Percentiles rank a stretch among this genome's conserved stretches.
Conservation (phyloP, 2,113 vertebrate species). For the Sinocyclocheilus maitianheensis region DNA sequence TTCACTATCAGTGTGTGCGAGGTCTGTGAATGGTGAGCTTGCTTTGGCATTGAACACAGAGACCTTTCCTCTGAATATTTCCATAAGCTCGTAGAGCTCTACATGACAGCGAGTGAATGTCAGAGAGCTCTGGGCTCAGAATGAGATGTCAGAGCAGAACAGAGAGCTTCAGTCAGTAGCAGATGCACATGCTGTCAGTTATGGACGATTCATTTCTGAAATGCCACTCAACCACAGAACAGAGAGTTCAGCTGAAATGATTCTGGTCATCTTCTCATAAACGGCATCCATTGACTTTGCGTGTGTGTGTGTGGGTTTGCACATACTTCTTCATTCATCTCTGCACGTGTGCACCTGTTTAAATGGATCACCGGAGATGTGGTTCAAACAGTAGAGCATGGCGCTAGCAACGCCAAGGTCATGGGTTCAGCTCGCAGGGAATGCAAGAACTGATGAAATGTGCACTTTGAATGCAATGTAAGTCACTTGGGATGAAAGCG, state of each 20-base stretch:
- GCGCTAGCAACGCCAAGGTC: too few relatives aligned
- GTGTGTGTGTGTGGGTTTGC: not conserved
- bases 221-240: not conserved
- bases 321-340: not conserved
- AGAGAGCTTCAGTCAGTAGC: not conserved
- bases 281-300: not conserved
- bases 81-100: not conserved
- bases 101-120: not conserved
- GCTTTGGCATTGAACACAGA: not conserved
- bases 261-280: not conserved
- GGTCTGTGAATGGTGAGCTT: not conserved
- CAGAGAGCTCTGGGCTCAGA: not conserved
- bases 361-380: not conserved
- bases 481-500: too few relatives aligned
- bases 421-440: too few relatives aligned
- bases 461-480: too few relatives aligned
- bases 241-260: not conserved
- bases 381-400: too few relatives aligned
- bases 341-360: not conserved
- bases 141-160: not conserved
- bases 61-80: slow-evolving; percentile 3
- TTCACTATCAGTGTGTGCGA: not conserved
- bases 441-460: too few relatives aligned
- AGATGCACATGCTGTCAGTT: not conserved
- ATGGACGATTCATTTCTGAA: not conserved